Evolutionary conservation across 1,140 invertebrate species (phyloP), one percentile per base, ranked within the genome.

Genomic region (Rhagoletis pomonella): DNA sequence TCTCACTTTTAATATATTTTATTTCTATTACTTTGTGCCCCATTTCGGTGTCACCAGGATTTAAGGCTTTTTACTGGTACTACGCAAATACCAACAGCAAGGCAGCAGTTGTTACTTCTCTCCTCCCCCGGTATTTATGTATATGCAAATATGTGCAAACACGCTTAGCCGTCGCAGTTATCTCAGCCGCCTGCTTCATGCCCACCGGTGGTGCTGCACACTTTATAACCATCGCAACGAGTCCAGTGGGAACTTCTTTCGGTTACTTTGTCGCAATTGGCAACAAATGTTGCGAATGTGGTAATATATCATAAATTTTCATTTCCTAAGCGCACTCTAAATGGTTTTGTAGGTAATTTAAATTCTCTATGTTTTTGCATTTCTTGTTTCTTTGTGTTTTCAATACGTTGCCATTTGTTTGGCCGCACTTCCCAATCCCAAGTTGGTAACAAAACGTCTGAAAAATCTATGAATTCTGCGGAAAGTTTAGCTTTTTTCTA

Each of bases 251-350:
- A 81, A n/a, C 44, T 29, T 4, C 2, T 81, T 81, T 4, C 42
- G 50, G 44, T 50, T 58, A 47, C 50, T 55, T 58, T 55, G 73
- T 81, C 73, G 73, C 73, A 81, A 81, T 81, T 81, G 73, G 73
- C 73, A 81, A 81, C 73, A 81, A 81, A 81, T 81, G 73, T 81
- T 81, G 73, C 55, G 73, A 81, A 81, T 81, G 73, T 81, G 73
- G 73, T 81, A 81, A 81, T 81, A 81, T 81, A 81, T 81, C 73
- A 81, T 81, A 81, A 81, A 81, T 81, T 81, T 55, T n/a, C 73
- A 81, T 81, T 81, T 81, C 73, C 73, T 55, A 12, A 14, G 19
- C 42, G 6, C 73, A 47, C 17, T 44, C 2, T 42, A 47, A 73
- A 73, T 73, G 73, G 73, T 81, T 81, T 81, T 81, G 47, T 81